These are phyloP conservation scores for Torymus auratus DNA, from an alignment of 2,888 invertebrate species.

Conservation along the genomic window DNA sequence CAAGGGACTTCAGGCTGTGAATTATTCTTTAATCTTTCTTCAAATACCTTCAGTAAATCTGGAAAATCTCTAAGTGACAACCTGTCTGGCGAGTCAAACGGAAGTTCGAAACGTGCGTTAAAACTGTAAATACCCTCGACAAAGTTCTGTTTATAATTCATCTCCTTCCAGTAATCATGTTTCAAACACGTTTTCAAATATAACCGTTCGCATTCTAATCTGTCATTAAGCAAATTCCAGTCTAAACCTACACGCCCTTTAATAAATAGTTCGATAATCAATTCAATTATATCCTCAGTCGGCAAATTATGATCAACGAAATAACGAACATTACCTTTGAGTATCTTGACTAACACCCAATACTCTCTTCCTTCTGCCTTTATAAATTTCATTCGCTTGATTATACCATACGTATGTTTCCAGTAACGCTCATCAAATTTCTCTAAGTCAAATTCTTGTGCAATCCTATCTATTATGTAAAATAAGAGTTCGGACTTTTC, in stretches of 20 bases:
- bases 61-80: conserved; percentile 62
- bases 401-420: conserved; percentile 66
- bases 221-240: conserved; percentile 64
- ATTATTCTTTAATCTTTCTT: conserved; percentile 38
- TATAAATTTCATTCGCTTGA: conserved; percentile 59
- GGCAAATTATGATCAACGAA: conserved; percentile 58
- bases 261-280: conserved; percentile 44
- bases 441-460: conserved; percentile 60
- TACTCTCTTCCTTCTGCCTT: conserved; percentile 52
- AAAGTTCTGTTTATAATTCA: conserved; percentile 51
- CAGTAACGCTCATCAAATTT: conserved; percentile 65
- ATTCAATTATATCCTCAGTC: conserved; percentile 33
- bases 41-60: conserved; percentile 61
- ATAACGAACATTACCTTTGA: conserved; percentile 61
- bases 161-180: conserved; percentile 48
- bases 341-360: conserved; percentile 50
- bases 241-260: not conserved
- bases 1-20: conserved; percentile 26
- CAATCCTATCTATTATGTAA: conserved; percentile 54
- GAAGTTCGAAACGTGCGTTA: conserved; percentile 58
- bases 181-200: conserved; percentile 64
- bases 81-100: conserved; percentile 7
- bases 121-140: conserved; percentile 62
- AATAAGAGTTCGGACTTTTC: conserved; percentile 63
- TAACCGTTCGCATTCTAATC: conserved; percentile 64